phyloP scores from a whole-genome alignment of 2,888 invertebrate genomes.

The Aspidiotus destructor region DNA sequence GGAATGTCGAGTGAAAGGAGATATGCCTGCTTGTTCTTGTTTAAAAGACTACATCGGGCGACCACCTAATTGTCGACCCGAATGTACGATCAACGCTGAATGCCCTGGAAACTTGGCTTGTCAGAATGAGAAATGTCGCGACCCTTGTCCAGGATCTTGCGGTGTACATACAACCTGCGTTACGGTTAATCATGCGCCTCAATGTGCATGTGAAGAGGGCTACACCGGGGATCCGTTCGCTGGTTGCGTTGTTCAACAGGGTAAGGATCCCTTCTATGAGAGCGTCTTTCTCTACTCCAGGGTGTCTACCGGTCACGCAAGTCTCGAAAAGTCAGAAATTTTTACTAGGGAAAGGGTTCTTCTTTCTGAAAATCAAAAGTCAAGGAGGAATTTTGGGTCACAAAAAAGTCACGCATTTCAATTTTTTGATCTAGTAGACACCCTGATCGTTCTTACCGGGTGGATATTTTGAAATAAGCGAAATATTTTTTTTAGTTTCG shows the following conservation, averaged over 20 bases:
- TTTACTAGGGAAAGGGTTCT: too few relatives aligned
- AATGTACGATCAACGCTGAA: constrained; percentile 51
- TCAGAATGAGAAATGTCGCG: constrained; percentile 46
- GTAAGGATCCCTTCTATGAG: constrained; percentile 45
- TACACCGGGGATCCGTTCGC: constrained; percentile 55
- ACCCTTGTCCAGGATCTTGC: constrained; percentile 59
- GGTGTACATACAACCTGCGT: constrained; percentile 57
- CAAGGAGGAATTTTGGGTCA: too few relatives aligned
- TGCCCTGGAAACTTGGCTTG: constrained; percentile 48
- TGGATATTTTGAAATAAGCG: background rate
- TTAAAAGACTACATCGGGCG: constrained; percentile 51
- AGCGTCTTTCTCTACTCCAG: background rate
- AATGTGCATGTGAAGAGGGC: constrained; percentile 47
- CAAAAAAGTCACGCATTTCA: too few relatives aligned
- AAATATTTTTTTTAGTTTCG: constrained; percentile 48
- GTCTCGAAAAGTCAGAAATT: too few relatives aligned
- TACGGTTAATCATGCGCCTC: constrained; percentile 48
- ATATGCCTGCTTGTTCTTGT: constrained; percentile 49
- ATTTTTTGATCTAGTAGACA: too few relatives aligned
- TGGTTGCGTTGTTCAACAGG: constrained; percentile 48
- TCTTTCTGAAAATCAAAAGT: too few relatives aligned
- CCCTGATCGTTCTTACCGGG: background rate
- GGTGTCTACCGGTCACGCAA: too few relatives aligned
- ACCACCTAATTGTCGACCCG: constrained; percentile 56
- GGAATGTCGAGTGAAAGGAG: constrained; percentile 46